Percentiles rank a stretch among this genome's conserved stretches.
Conservation (phyloP, 1,140 invertebrate species). For the Drosophila lacteicornis region DNA sequence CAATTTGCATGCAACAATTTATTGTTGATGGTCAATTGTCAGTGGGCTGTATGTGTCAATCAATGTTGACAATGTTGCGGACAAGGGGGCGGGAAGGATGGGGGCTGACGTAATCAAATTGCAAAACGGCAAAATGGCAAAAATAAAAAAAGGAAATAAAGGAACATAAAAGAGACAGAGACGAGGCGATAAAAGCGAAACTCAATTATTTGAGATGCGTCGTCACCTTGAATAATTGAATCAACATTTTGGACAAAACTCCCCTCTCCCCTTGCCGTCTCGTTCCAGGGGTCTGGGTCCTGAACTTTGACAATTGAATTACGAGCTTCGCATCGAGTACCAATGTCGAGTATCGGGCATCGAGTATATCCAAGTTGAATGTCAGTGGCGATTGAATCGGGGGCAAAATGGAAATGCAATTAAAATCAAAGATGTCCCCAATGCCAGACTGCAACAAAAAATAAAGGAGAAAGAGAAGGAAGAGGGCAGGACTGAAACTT, state of each 20-base stretch:
- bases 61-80: constrained; percentile 48
- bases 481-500: constrained; percentile 6
- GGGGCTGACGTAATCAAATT: constrained; percentile 45
- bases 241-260: constrained; percentile 56
- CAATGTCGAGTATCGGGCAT: constrained; percentile 7
- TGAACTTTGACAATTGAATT: constrained; percentile 67
- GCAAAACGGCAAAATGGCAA: constrained; percentile 30
- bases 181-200: constrained; percentile 52
- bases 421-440: constrained; percentile 67
- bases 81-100: neutral
- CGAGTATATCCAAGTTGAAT: constrained; percentile 58
- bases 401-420: constrained; percentile 64
- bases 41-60: constrained; percentile 34
- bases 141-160: constrained; percentile 13
- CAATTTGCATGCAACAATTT: constrained; percentile 55
- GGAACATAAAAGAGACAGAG: constrained; percentile 13
- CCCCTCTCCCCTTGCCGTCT: neutral
- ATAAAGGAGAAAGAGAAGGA: neutral
- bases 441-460: constrained; percentile 18
- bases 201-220: constrained; percentile 68
- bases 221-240: constrained; percentile 73
- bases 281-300: neutral
- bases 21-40: constrained; percentile 51
- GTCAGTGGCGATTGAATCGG: constrained; percentile 50
- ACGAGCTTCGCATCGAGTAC: constrained; percentile 24